These are phyloP conservation scores for Lutjanus erythropterus DNA, from an alignment of 2,113 vertebrate genomes.

Conservation along the genomic window DNA sequence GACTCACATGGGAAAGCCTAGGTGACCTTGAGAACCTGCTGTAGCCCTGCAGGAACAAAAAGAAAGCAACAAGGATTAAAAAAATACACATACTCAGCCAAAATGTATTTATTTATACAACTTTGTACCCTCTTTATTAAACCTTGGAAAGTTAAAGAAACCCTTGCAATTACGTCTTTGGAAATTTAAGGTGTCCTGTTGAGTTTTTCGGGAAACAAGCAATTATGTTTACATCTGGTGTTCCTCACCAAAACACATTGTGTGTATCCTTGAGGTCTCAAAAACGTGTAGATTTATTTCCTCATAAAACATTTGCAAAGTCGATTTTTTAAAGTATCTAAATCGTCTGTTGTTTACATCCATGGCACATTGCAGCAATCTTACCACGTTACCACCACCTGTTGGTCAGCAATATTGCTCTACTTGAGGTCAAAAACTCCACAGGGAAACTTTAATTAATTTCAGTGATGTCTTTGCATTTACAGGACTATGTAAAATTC, in stretches of 20 bases:
- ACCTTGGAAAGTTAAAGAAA: not conserved
- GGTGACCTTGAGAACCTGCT: constrained; percentile 88
- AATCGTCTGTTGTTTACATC: not conserved
- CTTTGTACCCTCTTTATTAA: not conserved
- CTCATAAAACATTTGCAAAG: not conserved
- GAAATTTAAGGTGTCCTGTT: not conserved
- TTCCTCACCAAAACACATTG: not conserved
- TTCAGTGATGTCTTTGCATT: not conserved
- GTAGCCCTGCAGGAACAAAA: constrained; percentile 84
- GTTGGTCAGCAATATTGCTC: not conserved
- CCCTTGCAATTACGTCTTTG: not conserved
- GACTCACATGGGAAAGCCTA: constrained; percentile 85
- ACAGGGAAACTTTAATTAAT: not conserved
- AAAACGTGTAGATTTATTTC: not conserved
- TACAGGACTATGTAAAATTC: not conserved
- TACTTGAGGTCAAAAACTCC: not conserved
- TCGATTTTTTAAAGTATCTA: no score
- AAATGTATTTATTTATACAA: not conserved
- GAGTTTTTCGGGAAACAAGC: not conserved
- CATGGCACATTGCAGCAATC: no score
- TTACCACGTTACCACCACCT: no score
- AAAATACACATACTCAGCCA: not conserved
- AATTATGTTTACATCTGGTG: not conserved
- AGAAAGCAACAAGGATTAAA: constrained; percentile 22
- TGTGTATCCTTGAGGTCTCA: not conserved